phyloP scores from a whole-genome alignment of 2,888 invertebrate genomes.

The Lamellibrachia columna region DNA sequence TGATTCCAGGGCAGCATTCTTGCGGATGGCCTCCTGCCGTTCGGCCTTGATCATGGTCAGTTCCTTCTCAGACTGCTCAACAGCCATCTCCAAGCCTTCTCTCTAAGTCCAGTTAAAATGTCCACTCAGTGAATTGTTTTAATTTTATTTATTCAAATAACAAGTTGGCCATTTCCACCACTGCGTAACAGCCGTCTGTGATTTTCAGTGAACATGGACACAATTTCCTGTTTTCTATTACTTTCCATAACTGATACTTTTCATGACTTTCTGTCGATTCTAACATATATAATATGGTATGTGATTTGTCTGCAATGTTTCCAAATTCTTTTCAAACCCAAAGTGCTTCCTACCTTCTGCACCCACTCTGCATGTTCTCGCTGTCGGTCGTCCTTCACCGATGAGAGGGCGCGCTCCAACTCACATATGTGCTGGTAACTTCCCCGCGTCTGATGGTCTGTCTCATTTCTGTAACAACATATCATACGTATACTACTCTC shows the following conservation, averaged over 20 bases:
- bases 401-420: conserved; percentile 46
- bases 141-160: neutral
- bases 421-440: conserved; percentile 49
- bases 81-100: conserved; percentile 49
- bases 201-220: no score
- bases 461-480: conserved; percentile 45
- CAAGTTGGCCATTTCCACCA: neutral
- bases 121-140: neutral
- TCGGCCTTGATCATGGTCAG: conserved; percentile 47
- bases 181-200: no score
- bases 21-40: conserved; percentile 49
- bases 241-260: no score
- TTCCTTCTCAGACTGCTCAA: conserved; percentile 54
- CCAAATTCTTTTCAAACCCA: neutral
- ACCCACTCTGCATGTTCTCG: conserved; percentile 50
- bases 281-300: no score
- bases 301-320: neutral
- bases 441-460: conserved; percentile 49
- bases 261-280: no score
- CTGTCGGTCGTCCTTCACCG: conserved; percentile 45
- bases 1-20: conserved; percentile 46
- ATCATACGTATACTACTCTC: neutral
- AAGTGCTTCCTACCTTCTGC: conserved; percentile 44
- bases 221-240: no score
- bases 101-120: conserved; percentile 42